A percentile compares a stretch with the other conserved stretches of the same genome.
Evolutionary conservation across 2,888 invertebrate species (phyloP).

Genomic region (Deilephila elpenor): DNA sequence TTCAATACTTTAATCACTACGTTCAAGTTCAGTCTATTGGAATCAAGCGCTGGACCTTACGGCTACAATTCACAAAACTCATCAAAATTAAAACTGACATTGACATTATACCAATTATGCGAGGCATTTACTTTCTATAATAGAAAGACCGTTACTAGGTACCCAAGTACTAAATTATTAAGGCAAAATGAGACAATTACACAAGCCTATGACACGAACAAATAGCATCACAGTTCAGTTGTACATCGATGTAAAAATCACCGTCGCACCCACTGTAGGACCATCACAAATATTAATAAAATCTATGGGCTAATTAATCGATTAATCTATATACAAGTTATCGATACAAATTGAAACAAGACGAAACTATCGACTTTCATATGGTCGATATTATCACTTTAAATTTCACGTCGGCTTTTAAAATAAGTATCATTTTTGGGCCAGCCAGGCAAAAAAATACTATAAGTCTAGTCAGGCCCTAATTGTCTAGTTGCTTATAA

Average conservation of each 20-base stretch:
- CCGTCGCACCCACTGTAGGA: not conserved
- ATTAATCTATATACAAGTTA: constrained; percentile 19
- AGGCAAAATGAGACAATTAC: not conserved
- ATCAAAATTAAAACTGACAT: constrained; percentile 5
- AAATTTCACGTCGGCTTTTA: constrained; percentile 19
- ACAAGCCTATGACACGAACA: not conserved
- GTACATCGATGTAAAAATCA: not conserved
- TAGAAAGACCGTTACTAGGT: not conserved
- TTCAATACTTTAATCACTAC: not conserved
- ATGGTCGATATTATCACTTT: constrained; percentile 1
- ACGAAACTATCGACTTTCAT: constrained; percentile 2
- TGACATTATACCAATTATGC: constrained; percentile 7
- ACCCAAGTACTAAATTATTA: not conserved
- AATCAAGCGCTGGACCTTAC: not conserved
- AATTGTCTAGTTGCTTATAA: constrained; percentile 44
- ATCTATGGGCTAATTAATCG: not conserved
- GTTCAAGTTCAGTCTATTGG: not conserved
- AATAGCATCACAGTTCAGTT: constrained; percentile 12
- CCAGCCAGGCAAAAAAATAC: constrained; percentile 56
- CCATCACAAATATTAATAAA: constrained; percentile 8
- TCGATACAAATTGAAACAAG: constrained; percentile 23
- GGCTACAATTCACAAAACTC: not conserved
- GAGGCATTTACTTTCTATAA: constrained; percentile 7
- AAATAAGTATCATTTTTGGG: constrained; percentile 41
- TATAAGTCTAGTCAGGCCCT: constrained; percentile 55